These are phyloP conservation scores for Siniperca obscura DNA, from an alignment of 2,797 vertebrate genomes.

Conservation along the genomic window DNA sequence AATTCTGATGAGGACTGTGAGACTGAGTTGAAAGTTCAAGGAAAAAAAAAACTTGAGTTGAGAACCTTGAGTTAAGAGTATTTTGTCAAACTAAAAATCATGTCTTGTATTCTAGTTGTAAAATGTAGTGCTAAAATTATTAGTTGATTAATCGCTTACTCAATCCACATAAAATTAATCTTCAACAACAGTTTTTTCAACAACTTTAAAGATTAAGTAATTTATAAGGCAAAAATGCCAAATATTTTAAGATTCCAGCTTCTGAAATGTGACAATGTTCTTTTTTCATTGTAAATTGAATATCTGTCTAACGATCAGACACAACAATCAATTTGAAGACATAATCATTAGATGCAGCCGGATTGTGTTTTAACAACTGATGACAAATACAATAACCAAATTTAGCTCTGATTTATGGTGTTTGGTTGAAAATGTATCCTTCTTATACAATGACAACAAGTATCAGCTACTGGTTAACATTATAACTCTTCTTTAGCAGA, in stretches of 20 bases:
- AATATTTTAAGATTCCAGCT: neutral
- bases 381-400: neutral
- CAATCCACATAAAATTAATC: neutral
- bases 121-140: neutral
- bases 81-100: neutral
- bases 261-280: neutral
- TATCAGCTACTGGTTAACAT: neutral
- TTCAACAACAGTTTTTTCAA: neutral
- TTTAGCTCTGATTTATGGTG: neutral
- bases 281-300: neutral
- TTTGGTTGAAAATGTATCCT: neutral
- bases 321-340: neutral
- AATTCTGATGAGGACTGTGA: neutral
- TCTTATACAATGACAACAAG: neutral
- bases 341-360: neutral
- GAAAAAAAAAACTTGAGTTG: neutral
- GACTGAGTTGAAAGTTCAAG: neutral
- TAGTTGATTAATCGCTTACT: neutral
- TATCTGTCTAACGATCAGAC: neutral
- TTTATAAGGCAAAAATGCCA: neutral
- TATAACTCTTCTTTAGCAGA: neutral
- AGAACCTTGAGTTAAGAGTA: neutral
- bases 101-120: neutral
- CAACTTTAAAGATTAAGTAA: neutral
- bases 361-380: neutral